Evolutionary conservation across 2,797 vertebrate species (phyloP), one percentile per base, ranked within the genome.

Genomic region (Melanotaenia maccullochi): DNA sequence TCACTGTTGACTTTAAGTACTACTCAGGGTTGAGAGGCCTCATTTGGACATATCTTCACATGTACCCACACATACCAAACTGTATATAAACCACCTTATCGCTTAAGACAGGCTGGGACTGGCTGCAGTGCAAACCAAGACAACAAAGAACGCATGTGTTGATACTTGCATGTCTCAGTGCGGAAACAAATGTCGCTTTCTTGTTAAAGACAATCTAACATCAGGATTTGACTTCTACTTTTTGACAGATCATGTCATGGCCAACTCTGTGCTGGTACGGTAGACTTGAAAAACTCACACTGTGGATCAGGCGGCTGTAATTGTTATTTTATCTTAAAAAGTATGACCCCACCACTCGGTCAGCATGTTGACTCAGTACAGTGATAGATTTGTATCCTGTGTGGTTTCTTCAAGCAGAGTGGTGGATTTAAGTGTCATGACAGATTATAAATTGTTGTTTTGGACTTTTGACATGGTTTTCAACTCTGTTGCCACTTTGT

Each of bases 331-430:
- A 54, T 51, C 20, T 51, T 51, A 25, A 49, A 49, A 24, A 14
- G 51, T 25, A 25, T 8, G 13, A 28, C 52, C 52, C 30, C 20
- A 2, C 25, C 25, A 30, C 25, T 30, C 7, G 22, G 33, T 60
- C 25, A 5, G 60, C 16, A 18, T 2, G 2, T 58, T 42, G 32
- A 9, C 56, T 36, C 33, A 25, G 56, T 52, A 44, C 22, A 28
- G 22, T 49, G 32, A 28, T 68, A 7, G 60, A 47, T 75, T 76
- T 56, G 42, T 54, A 25, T 69, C 52, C 14, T 1, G 13, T 57
- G 5, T 52, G 38, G 32, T 61, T 74, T 67, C 24, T 5, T 38
- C n/a, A 49, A 61, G 35, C 32, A 65, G 67, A 74, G 68, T 24
- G 3, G 24, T 60, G 1, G 47, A 24, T 28, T 40, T 2, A 28